Base-by-base conservation (phyloP, 2,797 vertebrate species). In the Rachycentron canadum region DNA sequence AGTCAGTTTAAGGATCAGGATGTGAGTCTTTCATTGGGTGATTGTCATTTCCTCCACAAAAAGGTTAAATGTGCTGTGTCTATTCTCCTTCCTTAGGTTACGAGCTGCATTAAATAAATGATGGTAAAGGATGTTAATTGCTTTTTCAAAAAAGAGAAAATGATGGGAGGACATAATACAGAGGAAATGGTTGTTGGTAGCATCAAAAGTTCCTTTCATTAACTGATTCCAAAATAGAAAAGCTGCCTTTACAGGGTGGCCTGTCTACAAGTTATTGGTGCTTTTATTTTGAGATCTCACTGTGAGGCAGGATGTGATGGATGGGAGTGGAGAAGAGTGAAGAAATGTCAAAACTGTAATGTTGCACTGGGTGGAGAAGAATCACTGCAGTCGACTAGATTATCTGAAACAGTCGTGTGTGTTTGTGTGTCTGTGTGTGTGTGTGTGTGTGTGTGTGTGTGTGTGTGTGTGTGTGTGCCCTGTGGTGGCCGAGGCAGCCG, bases 231-330 rank as follows among this genome's bases (percentile, higher is more conserved):
- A 65, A 77, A 69, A 68, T 58, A 49, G 25, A 77, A 60, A 43
- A 59, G 25, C 1, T 41, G 7, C 30, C 23, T 45, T 69, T 64
- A 23, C 5, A 59, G 26, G 52, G 47, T 10, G 14, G 11, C 28
- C 38, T 34, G 28, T 64, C 65, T 65, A 7, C 13, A 59, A 69
- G 38, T 77, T 62, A 77, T 45, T 60, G 34, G 17, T 79, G 55
- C 56, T 61, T 78, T 78, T 12, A 60, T 9, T 13, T 17, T 61
- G 56, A 21, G 50, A 59, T 78, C 67, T 72, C 21, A 75, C 62
- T 79, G 56, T 82, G 57, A 74, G 43, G 32, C 12, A 41, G 45
- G 2, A 2, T 34, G 28, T 74, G 75, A 86, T 53, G 47, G 55
- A 71, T 38, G 58, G 30, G 23, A 55, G 58, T 21, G 58, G 59